Evolutionary conservation across 2,888 invertebrate species (phyloP), one percentile per base, ranked within the genome.

Genomic region (Vesta saturnalis): DNA sequence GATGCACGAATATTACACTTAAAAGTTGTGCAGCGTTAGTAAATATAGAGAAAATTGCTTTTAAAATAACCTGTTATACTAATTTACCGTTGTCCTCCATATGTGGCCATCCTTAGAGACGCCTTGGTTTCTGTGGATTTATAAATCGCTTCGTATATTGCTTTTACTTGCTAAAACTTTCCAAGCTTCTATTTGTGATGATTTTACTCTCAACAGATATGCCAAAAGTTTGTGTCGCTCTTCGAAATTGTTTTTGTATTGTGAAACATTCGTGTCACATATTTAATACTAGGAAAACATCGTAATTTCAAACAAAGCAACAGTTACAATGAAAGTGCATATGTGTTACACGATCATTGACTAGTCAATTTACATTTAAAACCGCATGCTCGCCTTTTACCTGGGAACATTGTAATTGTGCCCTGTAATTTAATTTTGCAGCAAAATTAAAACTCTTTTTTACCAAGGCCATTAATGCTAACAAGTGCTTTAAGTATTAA

Each of bases 1-100:
- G n/a, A n/a, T n/a, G n/a, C n/a, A n/a, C n/a, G n/a, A n/a, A n/a
- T n/a, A n/a, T n/a, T n/a, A n/a, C n/a, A 39, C 2, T 39, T 8
- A 39, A 39, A 39, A n/a, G 39, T 1, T 1, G 39, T 39, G n/a
- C 8, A 39, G n/a, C 3, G n/a, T n/a, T 39, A 39, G 39, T 12
- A n/a, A n/a, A n/a, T 39, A 39, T 12, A 15, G 47, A 14, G 47
- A 15, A 49, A 49, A 49, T 18, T 49, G 47, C 47, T 49, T 49
- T 49, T 2, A 18, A 49, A 49, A 49, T 18, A 18, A 18, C 47
- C 18, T 49, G 2, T 2, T 14, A 18, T 15, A 49, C 47, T 49
- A 49, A 49, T 49, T 49, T 49, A 18, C 16, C 18, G 1, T 18
- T 49, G 47, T 49, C 39, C 39, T 39, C 39, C 39, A 39, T 39